A percentile compares a stretch with the other conserved stretches of the same genome.
These are phyloP conservation scores for Polyommatus iphigenia DNA, from an alignment of 2,888 invertebrate species.

Conservation along the genomic window DNA sequence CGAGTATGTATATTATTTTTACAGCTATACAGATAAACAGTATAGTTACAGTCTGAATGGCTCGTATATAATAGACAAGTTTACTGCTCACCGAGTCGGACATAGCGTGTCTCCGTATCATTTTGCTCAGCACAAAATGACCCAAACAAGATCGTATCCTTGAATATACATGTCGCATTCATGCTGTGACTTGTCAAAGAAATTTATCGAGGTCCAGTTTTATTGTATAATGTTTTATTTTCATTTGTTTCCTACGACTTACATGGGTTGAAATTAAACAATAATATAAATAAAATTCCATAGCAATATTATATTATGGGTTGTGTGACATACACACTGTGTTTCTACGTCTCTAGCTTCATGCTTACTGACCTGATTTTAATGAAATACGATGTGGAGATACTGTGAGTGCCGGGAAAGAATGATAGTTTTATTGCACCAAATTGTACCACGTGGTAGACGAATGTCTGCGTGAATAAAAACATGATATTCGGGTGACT, in stretches of 20 bases:
- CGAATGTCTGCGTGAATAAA: no score
- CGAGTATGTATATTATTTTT: no score
- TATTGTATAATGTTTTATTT: background rate
- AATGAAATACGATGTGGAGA: no score
- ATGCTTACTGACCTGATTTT: no score
- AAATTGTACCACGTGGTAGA: no score
- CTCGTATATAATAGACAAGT: background rate
- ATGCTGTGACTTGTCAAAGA: slow-evolving; percentile 50
- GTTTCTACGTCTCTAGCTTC: no score
- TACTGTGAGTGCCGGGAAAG: no score
- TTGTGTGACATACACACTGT: no score
- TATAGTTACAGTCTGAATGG: background rate
- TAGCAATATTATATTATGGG: no score
- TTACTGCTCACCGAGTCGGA: background rate
- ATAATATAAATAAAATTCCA: no score
- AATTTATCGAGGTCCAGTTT: slow-evolving; percentile 57
- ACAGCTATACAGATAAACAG: background rate
- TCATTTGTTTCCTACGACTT: background rate
- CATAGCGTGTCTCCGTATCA: background rate
- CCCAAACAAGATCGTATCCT: slow-evolving; percentile 1
- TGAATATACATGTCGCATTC: slow-evolving; percentile 21
- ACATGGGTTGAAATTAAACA: background rate
- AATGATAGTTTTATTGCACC: no score
- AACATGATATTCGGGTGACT: no score
- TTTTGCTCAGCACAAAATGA: slow-evolving; percentile 1